phyloP scores from a whole-genome alignment of 2,113 vertebrate genomes.

The Chionomys nivalis region DNA sequence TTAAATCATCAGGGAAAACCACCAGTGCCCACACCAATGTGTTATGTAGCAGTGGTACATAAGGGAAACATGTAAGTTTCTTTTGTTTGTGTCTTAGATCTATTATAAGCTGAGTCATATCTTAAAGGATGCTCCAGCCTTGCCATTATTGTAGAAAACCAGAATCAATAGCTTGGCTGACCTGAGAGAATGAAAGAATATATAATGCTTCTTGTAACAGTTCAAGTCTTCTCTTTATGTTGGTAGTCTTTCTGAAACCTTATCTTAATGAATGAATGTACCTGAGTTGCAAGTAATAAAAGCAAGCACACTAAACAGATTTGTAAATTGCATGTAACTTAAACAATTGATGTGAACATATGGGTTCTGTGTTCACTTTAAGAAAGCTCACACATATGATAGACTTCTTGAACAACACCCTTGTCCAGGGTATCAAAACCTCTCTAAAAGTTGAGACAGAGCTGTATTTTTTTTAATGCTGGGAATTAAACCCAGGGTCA shows the following conservation, averaged over 20 bases:
- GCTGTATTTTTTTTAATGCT: background rate
- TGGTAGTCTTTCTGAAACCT: conserved; percentile 36
- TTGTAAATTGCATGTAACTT: conserved; percentile 61
- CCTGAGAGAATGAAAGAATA: background rate
- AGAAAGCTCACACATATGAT: conserved; percentile 39
- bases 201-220: conserved; percentile 11
- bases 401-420: background rate
- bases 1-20: conserved; percentile 88
- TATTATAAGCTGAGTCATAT: conserved; percentile 56
- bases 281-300: conserved; percentile 39
- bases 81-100: conserved; percentile 66
- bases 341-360: background rate
- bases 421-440: background rate
- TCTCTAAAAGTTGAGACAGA: conserved; percentile 54
- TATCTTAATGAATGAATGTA: conserved; percentile 37
- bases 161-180: conserved; percentile 26
- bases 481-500: background rate
- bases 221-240: conserved; percentile 9
- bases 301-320: background rate
- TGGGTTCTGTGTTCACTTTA: conserved; percentile 40
- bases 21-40: conserved; percentile 51
- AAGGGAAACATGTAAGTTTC: conserved; percentile 19
- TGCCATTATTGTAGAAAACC: conserved; percentile 40
- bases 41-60: conserved; percentile 11
- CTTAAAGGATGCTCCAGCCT: background rate